A percentile compares a stretch with the other conserved stretches of the same genome.
Evolutionary conservation across 2,113 vertebrate genomes (phyloP).

Genomic region (Pholis gunnellus): DNA sequence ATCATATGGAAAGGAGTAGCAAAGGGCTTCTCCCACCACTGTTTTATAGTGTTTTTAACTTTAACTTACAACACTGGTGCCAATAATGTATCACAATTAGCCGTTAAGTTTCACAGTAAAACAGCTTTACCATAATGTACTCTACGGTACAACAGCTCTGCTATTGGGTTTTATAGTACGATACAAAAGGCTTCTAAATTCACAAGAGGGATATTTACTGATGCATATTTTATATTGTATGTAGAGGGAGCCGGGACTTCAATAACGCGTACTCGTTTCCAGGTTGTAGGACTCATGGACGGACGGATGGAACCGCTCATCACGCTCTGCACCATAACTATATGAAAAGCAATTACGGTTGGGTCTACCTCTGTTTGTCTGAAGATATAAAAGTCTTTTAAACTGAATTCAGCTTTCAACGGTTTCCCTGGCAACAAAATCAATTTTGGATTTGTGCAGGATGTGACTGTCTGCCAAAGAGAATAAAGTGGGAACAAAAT

Average conservation of each 20-base stretch:
- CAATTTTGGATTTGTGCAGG: slow-evolving; percentile 14
- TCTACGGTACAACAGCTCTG: neutral
- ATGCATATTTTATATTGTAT: neutral
- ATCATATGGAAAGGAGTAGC: neutral
- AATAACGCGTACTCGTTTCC: neutral
- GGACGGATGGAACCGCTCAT: neutral
- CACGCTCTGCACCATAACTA: neutral
- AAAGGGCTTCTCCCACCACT: neutral
- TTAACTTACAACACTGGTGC: neutral
- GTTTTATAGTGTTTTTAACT: neutral
- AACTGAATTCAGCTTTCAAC: slow-evolving; percentile 48
- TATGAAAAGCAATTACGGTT: neutral
- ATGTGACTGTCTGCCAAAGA: slow-evolving; percentile 4
- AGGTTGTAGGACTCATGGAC: too few relatives aligned
- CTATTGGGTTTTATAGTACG: neutral
- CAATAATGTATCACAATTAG: too few relatives aligned
- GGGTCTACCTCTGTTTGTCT: slow-evolving; percentile 45
- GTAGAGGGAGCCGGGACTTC: neutral
- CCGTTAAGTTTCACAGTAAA: too few relatives aligned
- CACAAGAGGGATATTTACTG: neutral
- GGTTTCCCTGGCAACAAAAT: slow-evolving; percentile 63
- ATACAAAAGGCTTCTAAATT: neutral
- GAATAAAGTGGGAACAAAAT: neutral
- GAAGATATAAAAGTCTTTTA: slow-evolving; percentile 34
- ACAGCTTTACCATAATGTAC: too few relatives aligned